Percentiles rank a stretch among this genome's conserved stretches.
These are phyloP conservation scores for Altica lythri DNA, from an alignment of 2,888 invertebrate species.

Conservation along the genomic window DNA sequence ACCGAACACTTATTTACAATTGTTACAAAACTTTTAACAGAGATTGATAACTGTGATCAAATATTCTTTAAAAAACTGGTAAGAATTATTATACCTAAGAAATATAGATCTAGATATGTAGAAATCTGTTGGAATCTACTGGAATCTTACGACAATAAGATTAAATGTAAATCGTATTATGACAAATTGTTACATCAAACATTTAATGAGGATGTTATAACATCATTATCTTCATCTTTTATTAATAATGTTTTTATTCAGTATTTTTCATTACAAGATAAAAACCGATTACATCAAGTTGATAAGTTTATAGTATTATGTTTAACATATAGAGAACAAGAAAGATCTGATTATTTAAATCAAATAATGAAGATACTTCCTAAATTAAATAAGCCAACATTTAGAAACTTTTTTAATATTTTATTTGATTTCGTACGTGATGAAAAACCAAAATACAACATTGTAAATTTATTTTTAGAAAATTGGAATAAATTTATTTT, in stretches of 20 bases:
- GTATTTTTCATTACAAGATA: constrained; percentile 5
- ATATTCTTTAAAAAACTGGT: constrained; percentile 25
- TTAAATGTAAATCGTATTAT: constrained; percentile 14
- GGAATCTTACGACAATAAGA: constrained; percentile 19
- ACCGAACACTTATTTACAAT: constrained; percentile 25
- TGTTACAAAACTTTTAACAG: constrained; percentile 22
- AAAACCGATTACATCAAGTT: constrained; percentile 11
- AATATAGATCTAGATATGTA: constrained; percentile 25
- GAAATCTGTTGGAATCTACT: constrained; percentile 32
- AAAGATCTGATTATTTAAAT: background rate
- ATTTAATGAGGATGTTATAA: constrained; percentile 3
- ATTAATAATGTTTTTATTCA: constrained; percentile 1
- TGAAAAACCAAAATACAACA: too few species aligned
- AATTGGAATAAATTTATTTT: too few species aligned
- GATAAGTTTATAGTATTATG: constrained; percentile 5
- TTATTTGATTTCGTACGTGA: too few species aligned
- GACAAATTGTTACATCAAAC: constrained; percentile 6
- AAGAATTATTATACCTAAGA: constrained; percentile 22
- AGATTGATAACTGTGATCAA: constrained; percentile 30
- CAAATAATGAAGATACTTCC: background rate
- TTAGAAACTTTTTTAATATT: too few species aligned
- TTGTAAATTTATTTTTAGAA: too few species aligned
- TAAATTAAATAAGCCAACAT: background rate
- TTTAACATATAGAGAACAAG: background rate
- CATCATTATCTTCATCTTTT: constrained; percentile 7